Percentiles rank a stretch among this genome's conserved stretches.
These are phyloP conservation scores for Orthonychiurus folsomi DNA, from an alignment of 2,888 invertebrate species.

Conservation along the genomic window DNA sequence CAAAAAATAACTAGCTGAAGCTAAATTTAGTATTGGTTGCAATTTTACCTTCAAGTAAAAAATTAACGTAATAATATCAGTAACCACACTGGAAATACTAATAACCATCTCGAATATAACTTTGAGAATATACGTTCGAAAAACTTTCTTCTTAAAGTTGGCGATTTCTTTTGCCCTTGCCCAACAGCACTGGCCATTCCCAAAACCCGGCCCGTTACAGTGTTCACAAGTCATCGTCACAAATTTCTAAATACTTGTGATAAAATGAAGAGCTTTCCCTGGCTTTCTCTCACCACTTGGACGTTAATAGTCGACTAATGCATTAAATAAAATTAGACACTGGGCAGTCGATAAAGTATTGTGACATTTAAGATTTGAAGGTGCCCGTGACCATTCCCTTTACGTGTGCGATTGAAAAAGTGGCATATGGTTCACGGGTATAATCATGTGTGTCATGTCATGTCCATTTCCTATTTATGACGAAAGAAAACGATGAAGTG, in stretches of 20 bases:
- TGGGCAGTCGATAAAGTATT: background rate
- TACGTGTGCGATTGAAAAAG: background rate
- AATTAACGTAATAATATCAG: conserved; percentile 27
- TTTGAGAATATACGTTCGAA: conserved; percentile 26
- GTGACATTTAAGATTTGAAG: background rate
- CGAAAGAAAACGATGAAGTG: conserved; percentile 13
- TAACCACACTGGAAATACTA: conserved; percentile 25
- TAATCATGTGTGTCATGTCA: background rate
- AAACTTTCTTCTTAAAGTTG: conserved; percentile 23
- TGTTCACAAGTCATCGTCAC: conserved; percentile 30
- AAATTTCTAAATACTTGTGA: no score
- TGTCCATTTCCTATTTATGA: background rate
- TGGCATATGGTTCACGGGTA: background rate
- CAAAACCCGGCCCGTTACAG: conserved; percentile 22
- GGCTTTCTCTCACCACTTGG: background rate
- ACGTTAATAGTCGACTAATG: background rate
- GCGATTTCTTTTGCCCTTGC: conserved; percentile 22
- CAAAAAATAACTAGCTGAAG: no score
- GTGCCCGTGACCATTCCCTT: background rate
- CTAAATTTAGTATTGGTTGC: no score
- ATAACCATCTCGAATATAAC: conserved; percentile 30
- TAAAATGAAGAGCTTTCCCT: background rate
- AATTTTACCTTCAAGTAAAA: conserved; percentile 27
- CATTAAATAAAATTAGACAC: background rate
- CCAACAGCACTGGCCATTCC: conserved; percentile 27